Base-by-base conservation (phyloP, 2,888 invertebrate species). In the Merodon equestris region DNA sequence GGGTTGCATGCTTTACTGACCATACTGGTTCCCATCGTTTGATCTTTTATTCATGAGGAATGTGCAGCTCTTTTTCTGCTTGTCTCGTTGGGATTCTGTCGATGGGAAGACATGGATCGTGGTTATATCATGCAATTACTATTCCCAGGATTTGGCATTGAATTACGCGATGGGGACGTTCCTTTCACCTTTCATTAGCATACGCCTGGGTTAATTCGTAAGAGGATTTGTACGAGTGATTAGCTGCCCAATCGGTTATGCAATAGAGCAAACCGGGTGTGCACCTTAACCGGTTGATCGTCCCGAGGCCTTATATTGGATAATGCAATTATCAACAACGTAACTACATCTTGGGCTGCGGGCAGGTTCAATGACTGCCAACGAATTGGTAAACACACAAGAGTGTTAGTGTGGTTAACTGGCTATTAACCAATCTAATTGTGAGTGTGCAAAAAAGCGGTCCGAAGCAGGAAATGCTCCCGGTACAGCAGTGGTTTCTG, bases 331-430 rank as follows among this genome's bases (percentile, higher is more conserved):
- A 73, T 15, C 64, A 7, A 27, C 27, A 58, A 51, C 40, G 19
- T 51, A 53, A 38, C 45, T 36, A 53, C 27, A 44, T 51, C 27
- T 56, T 48, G 27, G 27, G 7, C 27, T n/a, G 14, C 53, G 19
- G 66, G 60, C 73, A 66, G 66, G 73, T 73, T 67, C 60, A 73
- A 60, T 60, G 48, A 64, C 66, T 73, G 48, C 54, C 38, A 27
- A 53, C 36, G 18, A 58, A 53, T 45, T 40, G 45, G 18, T 51
- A 44, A 56, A 13, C 17, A 48, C 38, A 27, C 27, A 19, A 54
- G 47, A 44, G 36, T 14, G n/a, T 10, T 45, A 51, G 47, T 42
- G 27, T 7, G 27, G 27, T 27, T 7, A 27, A 27, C 27, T 2
- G 27, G 27, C 27, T 27, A 27, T 42, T 17, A 53, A 34, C 19